Percentiles rank a stretch among this genome's conserved stretches.
phyloP scores from a whole-genome alignment of 2,888 invertebrate genomes.

The Hanleya hanleyi region DNA sequence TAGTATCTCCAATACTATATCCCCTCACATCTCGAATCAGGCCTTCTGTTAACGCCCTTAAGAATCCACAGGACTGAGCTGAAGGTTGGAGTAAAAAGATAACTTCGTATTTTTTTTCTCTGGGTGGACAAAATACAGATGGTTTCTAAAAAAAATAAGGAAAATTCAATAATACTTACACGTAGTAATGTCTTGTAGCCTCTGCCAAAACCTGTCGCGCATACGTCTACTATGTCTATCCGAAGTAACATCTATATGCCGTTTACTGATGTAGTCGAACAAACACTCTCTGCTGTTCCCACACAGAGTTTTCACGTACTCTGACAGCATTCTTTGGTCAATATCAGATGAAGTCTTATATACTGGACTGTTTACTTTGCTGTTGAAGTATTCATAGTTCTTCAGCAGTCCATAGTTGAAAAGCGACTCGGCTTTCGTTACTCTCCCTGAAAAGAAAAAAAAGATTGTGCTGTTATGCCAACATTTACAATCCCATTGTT shows the following conservation, averaged over 20 bases:
- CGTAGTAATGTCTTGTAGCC: background rate
- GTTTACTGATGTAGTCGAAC: background rate
- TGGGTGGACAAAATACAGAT: too few relatives aligned
- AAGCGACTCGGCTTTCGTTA: background rate
- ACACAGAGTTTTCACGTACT: background rate
- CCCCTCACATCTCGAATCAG: background rate
- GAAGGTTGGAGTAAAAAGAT: too few relatives aligned
- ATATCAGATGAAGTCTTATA: background rate
- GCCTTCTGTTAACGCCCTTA: background rate
- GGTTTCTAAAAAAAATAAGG: too few relatives aligned
- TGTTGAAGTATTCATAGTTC: background rate
- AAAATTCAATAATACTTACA: too few relatives aligned
- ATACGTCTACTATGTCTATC: background rate
- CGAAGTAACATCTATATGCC: background rate
- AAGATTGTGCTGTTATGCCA: too few relatives aligned
- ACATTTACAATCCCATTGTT: too few relatives aligned
- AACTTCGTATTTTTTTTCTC: too few relatives aligned
- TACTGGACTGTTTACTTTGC: background rate
- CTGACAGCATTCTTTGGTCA: background rate
- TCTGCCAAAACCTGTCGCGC: background rate
- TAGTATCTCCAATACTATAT: background rate
- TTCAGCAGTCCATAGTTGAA: background rate
- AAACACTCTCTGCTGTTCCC: background rate
- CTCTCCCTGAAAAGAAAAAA: background rate
- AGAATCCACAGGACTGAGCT: constrained; percentile 2